Base-by-base conservation (phyloP, 2,888 invertebrate species). In the Amblyjoppa fuscipennis region DNA sequence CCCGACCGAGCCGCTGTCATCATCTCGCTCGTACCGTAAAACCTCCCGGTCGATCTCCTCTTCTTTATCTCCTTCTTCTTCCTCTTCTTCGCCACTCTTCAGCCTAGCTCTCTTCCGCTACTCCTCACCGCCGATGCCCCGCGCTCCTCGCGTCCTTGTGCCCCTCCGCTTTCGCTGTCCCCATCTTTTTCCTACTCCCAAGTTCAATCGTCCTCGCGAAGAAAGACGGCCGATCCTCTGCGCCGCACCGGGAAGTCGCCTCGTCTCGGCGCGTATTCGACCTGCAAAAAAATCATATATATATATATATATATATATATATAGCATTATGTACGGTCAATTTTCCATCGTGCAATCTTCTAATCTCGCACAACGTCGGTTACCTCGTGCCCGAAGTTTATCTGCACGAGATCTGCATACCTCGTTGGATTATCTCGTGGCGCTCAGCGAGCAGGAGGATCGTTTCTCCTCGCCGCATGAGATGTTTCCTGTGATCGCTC, bases 1-100 rank as follows among this genome's bases (percentile, higher is more conserved):
- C 90, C 90, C 90, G 91, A 88, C 89, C 90, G 90, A 92, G 90
- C 89, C 89, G 91, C 92, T 92, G 93, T 92, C 93, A 93, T 93
- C 93, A 92, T 92, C 92, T 87, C 88, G 88, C 87, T 91, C 88
- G 90, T 87, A 88, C 86, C 83, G 70, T 84, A 78, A 86, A 87
- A 81, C 89, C 89, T 45, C 90, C 84, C 87, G 84, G 87, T 84
- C 87, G 85, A 88, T 66, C 82, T 68, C 79, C 66, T 77, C 69
- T 66, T 49, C 56, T 61, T 31, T n/a, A 13, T 53, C 75, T 61
- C 69, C 53, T 81, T 76, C 28, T 71, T 75, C 16, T 73, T 61
- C 73, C 41, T 69, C 66, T 28, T 34, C 59, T 83, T 31, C 59
- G 20, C 28, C n/a, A 66, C 41, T 68, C 74, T 11, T 51, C 68